phyloP scores from a whole-genome alignment of 2,888 invertebrate genomes.

The Drosophila rubida region DNA sequence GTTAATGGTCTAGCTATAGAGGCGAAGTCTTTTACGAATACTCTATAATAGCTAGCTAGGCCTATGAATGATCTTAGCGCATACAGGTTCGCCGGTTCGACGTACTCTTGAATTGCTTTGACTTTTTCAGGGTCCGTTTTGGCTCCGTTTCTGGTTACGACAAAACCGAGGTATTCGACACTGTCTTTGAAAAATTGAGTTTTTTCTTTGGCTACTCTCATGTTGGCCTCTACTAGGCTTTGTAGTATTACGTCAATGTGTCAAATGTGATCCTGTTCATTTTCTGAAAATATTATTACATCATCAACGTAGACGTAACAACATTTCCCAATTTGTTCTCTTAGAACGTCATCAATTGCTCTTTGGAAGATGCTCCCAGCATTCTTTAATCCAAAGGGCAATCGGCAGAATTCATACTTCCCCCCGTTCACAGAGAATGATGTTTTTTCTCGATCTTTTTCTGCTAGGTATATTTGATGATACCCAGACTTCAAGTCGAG shows the following conservation, averaged over 20 bases:
- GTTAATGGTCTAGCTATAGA: slow-evolving; percentile 4
- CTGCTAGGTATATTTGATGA: neutral
- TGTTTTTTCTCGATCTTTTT: neutral
- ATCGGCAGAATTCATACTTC: neutral
- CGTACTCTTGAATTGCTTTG: neutral
- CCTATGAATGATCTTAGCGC: neutral
- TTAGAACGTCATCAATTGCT: neutral
- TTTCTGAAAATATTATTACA: neutral
- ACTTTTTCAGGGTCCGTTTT: neutral
- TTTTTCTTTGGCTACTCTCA: neutral
- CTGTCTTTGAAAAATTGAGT: slow-evolving; percentile 4
- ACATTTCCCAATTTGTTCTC: neutral
- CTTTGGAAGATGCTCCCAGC: neutral
- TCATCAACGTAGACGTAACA: slow-evolving; percentile 3
- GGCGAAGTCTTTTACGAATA: slow-evolving; percentile 5
- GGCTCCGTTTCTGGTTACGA: neutral
- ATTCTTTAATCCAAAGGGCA: neutral
- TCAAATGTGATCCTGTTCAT: neutral
- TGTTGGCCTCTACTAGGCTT: neutral
- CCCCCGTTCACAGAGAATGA: neutral
- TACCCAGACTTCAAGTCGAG: neutral
- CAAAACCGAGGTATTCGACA: neutral
- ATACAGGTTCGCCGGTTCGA: neutral
- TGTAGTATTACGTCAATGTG: neutral
- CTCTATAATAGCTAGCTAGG: slow-evolving; percentile 8